phyloP scores from a whole-genome alignment of 1,140 invertebrate species.

The Coenobita brevimanus region DNA sequence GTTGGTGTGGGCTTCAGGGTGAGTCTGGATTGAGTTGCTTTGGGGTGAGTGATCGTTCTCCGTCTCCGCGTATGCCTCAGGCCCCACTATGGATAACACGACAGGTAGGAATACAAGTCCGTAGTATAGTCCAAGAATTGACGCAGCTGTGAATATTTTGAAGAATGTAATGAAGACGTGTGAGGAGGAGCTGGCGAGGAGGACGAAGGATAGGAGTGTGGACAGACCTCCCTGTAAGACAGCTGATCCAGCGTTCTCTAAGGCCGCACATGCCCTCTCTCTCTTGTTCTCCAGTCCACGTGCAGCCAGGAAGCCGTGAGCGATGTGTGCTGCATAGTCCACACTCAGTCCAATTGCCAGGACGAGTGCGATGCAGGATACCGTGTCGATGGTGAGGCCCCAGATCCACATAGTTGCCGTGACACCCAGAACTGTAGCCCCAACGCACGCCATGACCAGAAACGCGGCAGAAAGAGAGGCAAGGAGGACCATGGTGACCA shows the following conservation, averaged over 20 bases:
- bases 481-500: slow-evolving; percentile 77
- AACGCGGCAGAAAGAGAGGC: slow-evolving; percentile 76
- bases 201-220: slow-evolving; percentile 76
- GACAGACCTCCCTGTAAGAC: slow-evolving; percentile 77
- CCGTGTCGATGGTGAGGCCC: slow-evolving; percentile 78
- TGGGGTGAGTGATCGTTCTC: neutral
- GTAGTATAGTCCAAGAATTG: slow-evolving; percentile 78
- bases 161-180: slow-evolving; percentile 76
- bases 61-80: slow-evolving; percentile 71
- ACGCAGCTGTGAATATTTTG: slow-evolving; percentile 79
- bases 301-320: slow-evolving; percentile 76
- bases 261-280: slow-evolving; percentile 73
- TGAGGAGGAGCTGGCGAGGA: slow-evolving; percentile 75
- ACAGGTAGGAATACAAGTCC: slow-evolving; percentile 78
- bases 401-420: slow-evolving; percentile 77
- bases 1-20: slow-evolving; percentile 36
- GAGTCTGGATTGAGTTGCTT: neutral
- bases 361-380: slow-evolving; percentile 77
- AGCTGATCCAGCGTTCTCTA: slow-evolving; percentile 75
- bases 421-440: slow-evolving; percentile 78
- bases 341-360: slow-evolving; percentile 77
- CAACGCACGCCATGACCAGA: slow-evolving; percentile 76
- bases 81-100: slow-evolving; percentile 76
- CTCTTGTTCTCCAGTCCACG: slow-evolving; percentile 74
- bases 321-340: slow-evolving; percentile 79